phyloP scores from a whole-genome alignment of 2,797 vertebrate genomes.

The Scleropages formosus region DNA sequence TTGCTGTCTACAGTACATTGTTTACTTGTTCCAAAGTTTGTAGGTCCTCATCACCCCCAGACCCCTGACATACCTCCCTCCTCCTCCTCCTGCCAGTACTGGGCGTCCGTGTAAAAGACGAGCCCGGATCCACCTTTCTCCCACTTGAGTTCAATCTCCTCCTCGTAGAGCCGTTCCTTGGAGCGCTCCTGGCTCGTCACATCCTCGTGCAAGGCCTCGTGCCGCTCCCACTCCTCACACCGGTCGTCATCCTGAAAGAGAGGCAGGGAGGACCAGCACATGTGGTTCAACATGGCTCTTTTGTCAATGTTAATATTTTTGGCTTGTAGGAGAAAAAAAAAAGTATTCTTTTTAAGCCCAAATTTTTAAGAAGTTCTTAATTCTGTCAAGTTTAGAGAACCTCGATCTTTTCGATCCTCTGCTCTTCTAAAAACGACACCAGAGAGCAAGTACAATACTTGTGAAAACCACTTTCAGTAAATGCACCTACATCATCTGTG shows the following conservation, averaged over 20 bases:
- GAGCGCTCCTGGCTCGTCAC: slow-evolving; percentile 84
- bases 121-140: slow-evolving; percentile 94
- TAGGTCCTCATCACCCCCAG: too few species aligned
- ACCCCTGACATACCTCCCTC: slow-evolving; percentile 74
- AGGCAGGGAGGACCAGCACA: too few species aligned
- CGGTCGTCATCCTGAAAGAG: slow-evolving; percentile 78
- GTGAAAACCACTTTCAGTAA: neutral
- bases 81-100: slow-evolving; percentile 90
- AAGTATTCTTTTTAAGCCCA: too few species aligned
- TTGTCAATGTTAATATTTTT: too few species aligned
- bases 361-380: too few species aligned
- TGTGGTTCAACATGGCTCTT: neutral
- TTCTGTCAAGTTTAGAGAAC: too few species aligned
- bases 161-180: slow-evolving; percentile 86
- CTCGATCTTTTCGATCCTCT: too few species aligned
- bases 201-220: slow-evolving; percentile 88
- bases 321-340: too few species aligned
- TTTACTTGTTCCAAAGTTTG: too few species aligned
- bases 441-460: neutral
- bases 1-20: too few species aligned
- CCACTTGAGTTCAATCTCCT: slow-evolving; percentile 96
- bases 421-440: neutral
- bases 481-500: slow-evolving; percentile 79
- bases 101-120: slow-evolving; percentile 95
- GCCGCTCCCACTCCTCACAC: slow-evolving; percentile 95